Conservation (phyloP, 1,140 invertebrate species). For the Danaus melanippus region DNA sequence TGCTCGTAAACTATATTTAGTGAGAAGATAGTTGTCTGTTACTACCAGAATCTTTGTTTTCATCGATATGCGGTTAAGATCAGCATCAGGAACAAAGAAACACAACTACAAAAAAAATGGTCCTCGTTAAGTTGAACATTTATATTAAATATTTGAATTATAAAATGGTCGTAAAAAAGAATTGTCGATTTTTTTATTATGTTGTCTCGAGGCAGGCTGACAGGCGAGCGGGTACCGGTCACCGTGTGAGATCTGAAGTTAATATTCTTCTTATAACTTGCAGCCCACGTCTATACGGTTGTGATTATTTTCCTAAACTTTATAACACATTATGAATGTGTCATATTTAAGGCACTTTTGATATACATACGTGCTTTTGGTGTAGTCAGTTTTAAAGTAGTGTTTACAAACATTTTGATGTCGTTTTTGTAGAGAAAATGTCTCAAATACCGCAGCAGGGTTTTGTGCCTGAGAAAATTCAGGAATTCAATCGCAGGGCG, state of each 20-base stretch:
- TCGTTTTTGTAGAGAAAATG: conserved; percentile 46
- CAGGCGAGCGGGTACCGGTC: too few relatives aligned
- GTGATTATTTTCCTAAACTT: conserved; percentile 52
- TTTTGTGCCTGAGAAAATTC: conserved; percentile 63
- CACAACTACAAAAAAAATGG: too few relatives aligned
- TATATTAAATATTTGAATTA: too few relatives aligned
- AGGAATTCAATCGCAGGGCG: conserved; percentile 59
- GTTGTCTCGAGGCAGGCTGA: too few relatives aligned
- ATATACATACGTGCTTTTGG: conserved; percentile 36
- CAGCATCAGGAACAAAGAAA: too few relatives aligned
- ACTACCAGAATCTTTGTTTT: too few relatives aligned
- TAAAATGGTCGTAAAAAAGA: too few relatives aligned
- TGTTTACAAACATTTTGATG: conserved; percentile 51
- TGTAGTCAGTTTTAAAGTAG: conserved; percentile 48
- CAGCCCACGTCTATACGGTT: conserved; percentile 52
- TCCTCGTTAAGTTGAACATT: too few relatives aligned
- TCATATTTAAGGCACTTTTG: conserved; percentile 30
- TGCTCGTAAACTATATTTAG: conserved; percentile 11
- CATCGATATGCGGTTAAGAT: too few relatives aligned
- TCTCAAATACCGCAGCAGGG: conserved; percentile 63
- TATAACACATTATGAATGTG: conserved; percentile 39
- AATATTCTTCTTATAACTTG: conserved; percentile 6
- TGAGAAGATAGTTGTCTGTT: too few relatives aligned
- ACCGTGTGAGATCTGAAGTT: too few relatives aligned
- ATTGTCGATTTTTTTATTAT: too few relatives aligned